These are phyloP conservation scores for Parotia lawesii DNA, from an alignment of 2,113 vertebrate genomes.

Conservation along the genomic window DNA sequence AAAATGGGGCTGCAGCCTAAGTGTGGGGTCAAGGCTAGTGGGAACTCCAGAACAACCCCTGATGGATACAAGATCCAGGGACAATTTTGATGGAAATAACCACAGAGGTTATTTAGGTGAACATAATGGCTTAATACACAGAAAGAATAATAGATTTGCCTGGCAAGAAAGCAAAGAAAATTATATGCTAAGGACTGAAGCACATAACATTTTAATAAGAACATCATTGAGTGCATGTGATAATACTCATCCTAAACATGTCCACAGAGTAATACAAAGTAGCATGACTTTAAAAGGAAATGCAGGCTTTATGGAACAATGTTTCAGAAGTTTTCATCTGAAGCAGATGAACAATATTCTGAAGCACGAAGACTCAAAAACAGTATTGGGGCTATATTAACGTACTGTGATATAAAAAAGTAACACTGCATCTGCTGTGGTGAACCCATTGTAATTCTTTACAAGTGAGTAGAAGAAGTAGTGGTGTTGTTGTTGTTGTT, in stretches of 20 bases:
- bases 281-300: slow-evolving; percentile 45
- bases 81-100: not conserved
- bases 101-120: not conserved
- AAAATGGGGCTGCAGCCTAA: not conserved
- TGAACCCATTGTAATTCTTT: not conserved
- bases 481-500: not conserved
- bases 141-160: slow-evolving; percentile 2
- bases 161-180: slow-evolving; percentile 20
- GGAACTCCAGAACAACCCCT: not conserved
- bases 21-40: slow-evolving; percentile 43
- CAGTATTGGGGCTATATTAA: not conserved
- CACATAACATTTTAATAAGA: slow-evolving; percentile 32
- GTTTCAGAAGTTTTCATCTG: slow-evolving; percentile 29
- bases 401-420: not conserved
- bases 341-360: not conserved
- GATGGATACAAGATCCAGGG: not conserved
- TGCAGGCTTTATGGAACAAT: slow-evolving; percentile 1
- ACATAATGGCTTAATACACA: not conserved
- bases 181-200: not conserved
- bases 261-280: slow-evolving; percentile 16
- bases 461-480: not conserved
- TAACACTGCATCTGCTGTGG: not conserved
- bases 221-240: slow-evolving; percentile 12
- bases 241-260: slow-evolving; percentile 8
- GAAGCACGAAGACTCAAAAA: not conserved